Evolutionary conservation across 2,797 vertebrate species (phyloP).

Genomic region (Acanthornis magna): DNA sequence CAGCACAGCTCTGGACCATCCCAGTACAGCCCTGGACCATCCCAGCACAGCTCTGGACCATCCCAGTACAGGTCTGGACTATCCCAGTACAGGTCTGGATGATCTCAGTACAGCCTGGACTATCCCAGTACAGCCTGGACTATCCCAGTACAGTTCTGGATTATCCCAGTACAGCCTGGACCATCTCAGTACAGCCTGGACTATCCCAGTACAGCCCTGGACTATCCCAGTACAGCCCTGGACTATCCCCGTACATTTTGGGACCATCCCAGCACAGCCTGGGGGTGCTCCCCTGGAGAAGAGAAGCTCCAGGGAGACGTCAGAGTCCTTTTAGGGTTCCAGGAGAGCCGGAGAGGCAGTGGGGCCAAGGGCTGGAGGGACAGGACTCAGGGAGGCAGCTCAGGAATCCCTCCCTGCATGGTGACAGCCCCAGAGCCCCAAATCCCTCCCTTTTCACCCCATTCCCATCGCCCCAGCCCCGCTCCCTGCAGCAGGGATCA

Average conservation of each 20-base stretch:
- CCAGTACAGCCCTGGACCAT: accelerated
- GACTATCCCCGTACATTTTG: background rate
- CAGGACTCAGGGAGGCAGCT: background rate
- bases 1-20: too few relatives aligned
- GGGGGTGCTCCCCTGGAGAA: background rate
- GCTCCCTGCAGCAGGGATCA: background rate
- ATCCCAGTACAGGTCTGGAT: background rate
- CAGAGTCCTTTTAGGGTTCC: background rate
- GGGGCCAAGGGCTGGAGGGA: background rate
- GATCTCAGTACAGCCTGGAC: background rate
- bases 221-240: accelerated
- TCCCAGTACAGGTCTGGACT: too few relatives aligned
- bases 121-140: accelerated
- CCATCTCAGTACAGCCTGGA: too few relatives aligned
- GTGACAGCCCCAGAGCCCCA: background rate
- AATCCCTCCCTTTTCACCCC: background rate
- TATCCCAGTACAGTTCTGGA: accelerated
- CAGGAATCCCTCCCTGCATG: background rate
- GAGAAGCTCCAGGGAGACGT: background rate
- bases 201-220: background rate
- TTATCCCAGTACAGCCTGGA: accelerated
- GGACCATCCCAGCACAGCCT: too few relatives aligned
- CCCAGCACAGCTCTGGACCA: accelerated
- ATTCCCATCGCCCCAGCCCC: accelerated
- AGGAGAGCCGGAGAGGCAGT: background rate